Evolutionary conservation across 37 sponge, comb jelly and placozoan species (phyloP).

Genomic region (Halisarca cf. caerulea): DNA sequence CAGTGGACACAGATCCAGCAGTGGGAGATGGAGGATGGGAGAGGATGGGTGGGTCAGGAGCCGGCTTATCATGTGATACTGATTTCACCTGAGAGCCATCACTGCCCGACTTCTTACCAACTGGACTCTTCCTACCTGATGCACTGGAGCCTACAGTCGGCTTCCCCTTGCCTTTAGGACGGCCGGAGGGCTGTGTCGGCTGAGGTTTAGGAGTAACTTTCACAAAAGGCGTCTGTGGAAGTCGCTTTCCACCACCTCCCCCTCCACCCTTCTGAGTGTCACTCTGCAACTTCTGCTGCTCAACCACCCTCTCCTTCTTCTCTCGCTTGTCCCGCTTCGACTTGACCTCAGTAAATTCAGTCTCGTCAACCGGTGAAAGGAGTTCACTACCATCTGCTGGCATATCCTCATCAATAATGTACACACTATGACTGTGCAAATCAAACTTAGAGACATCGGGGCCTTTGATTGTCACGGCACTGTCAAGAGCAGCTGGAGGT

Average conservation of each 20-base stretch:
- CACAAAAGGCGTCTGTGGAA: not conserved
- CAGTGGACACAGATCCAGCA: not conserved
- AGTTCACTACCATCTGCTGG: not conserved
- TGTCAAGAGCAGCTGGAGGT: not conserved
- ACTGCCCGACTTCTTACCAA: not conserved
- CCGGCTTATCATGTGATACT: not conserved
- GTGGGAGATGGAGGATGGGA: not conserved
- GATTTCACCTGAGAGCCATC: not conserved
- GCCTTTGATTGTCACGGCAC: not conserved
- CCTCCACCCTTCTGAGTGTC: not conserved
- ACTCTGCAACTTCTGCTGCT: constrained; percentile 29
- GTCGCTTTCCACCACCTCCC: not conserved
- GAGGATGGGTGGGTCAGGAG: not conserved
- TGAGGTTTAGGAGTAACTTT: not conserved
- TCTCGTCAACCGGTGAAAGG: constrained; percentile 17
- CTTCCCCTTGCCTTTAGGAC: not conserved
- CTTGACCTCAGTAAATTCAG: constrained; percentile 59
- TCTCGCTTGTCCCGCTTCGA: constrained; percentile 64
- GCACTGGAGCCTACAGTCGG: not conserved
- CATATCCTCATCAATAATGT: not conserved
- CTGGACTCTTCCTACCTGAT: not conserved
- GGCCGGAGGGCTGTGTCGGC: not conserved
- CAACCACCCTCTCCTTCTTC: constrained; percentile 52
- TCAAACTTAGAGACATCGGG: constrained; percentile 19
- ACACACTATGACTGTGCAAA: not conserved